These are phyloP conservation scores for Patiria miniata DNA, from an alignment of 35 echinoderm and acorn worm genomes.

Conservation along the genomic window DNA sequence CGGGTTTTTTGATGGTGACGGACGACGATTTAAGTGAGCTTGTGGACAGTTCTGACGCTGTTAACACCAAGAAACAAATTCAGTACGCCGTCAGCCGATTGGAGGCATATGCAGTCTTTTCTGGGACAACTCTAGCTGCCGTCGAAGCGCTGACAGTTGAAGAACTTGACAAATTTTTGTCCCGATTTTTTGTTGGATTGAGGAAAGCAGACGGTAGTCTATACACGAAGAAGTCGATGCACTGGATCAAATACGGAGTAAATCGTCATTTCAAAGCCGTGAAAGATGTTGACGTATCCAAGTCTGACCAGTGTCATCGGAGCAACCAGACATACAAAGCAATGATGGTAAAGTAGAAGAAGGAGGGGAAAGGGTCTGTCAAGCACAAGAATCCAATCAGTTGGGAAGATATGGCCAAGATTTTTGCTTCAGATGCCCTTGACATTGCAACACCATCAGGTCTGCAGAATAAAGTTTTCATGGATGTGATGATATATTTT, in stretches of 20 bases:
- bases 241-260: slow-evolving; percentile 45
- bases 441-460: slow-evolving; percentile 18
- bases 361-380: slow-evolving; percentile 35
- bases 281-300: slow-evolving; percentile 35
- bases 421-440: slow-evolving; percentile 24
- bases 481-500: slow-evolving; percentile 65
- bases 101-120: slow-evolving; percentile 16
- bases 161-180: slow-evolving; percentile 54
- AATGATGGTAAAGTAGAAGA: slow-evolving; percentile 58
- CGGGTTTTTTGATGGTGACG: too few relatives aligned
- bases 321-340: slow-evolving; percentile 48
- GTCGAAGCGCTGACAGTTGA: slow-evolving; percentile 7
- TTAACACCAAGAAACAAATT: slow-evolving; percentile 66
- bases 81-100: slow-evolving; percentile 45
- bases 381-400: slow-evolving; percentile 57
- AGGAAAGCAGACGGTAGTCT: slow-evolving; percentile 37
- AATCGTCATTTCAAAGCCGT: slow-evolving; percentile 43
- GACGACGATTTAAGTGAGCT: slow-evolving; percentile 30
- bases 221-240: slow-evolving; percentile 74
- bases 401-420: slow-evolving; percentile 44
- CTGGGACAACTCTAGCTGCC: slow-evolving; percentile 5
- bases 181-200: slow-evolving; percentile 42
- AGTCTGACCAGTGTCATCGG: background rate
- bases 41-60: slow-evolving; percentile 26
- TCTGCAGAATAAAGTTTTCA: slow-evolving; percentile 66